Evolutionary conservation across 2,113 vertebrate species (phyloP), one percentile per base, ranked within the genome.

Genomic region (Rhinoderma darwinii): DNA sequence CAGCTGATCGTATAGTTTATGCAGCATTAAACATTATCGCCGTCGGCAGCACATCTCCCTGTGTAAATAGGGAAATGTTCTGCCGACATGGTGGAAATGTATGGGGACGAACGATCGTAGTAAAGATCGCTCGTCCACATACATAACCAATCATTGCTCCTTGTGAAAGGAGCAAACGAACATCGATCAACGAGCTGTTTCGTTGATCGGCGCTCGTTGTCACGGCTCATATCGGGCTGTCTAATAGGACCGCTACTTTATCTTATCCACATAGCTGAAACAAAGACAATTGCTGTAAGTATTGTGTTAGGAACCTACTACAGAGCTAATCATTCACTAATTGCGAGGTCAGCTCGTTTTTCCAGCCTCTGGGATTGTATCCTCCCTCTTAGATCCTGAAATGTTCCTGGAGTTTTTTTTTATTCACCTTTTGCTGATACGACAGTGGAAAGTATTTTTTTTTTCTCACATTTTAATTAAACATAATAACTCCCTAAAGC

Each of bases 401-500:
- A 75, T 84, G 51, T 74, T 20, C 20, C 44, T 25, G 25, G n/a
- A 37, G 50, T n/a, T 20, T 43, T 43, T 56, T 14, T 47, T 84
- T 30, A 51, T 56, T 44, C n/a, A 74, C 37, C 70, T 59, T 39
- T 37, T 61, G 50, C 56, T 61, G 73, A 30, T 84, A 35, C 41
- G 18, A 61, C 56, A n/a, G 27, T 20, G 74, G 41, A 77, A 61
- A 66, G 25, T 47, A 43, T 47, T 32, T 77, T 50, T 30, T 39
- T 54, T 56, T 66, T 41, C 12, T 43, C 51, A 44, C 18, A 10
- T 84, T 84, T 85, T 61, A 85, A 85, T 85, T 85, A 50, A 63
- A 75, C 47, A n/a, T 77, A 59, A 85, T 85, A 66, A 43, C 84
- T 85, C 84, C 84, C 84, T 66, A 63, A 77, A 76, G 74, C 61